Base-by-base conservation (phyloP, 2,113 vertebrate species). In the Cariama cristata region DNA sequence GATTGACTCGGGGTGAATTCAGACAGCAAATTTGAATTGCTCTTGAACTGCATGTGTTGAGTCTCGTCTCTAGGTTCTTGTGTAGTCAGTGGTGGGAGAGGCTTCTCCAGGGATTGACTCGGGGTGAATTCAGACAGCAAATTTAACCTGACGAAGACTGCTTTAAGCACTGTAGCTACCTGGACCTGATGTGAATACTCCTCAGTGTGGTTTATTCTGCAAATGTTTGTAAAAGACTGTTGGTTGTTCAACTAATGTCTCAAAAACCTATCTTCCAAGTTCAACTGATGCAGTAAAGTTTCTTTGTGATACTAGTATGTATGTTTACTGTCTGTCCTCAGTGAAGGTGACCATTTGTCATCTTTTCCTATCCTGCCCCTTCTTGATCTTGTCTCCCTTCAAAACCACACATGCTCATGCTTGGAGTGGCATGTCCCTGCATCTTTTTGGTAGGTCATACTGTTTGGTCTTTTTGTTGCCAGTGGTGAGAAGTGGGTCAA, bases 301-400 rank as follows among this genome's bases (percentile, higher is more conserved):
- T 44, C 27, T 49, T 75, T 79, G 62, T 83, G 44, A 40, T 82
- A 8, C 12, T 18, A 2, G 1, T 9, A 23, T 3, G 1, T 8
- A 4, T 23, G 38, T 38, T 83, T 33, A 14, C 64, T 72, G 32
- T 21, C 52, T 2, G 1, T 74, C 52, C 62, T 73, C 0, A 0
- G 45, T 15, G 58, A 35, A 47, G 72, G 16, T 0, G 1, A 21
- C 9, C 1, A 0, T 24, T 86, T 56, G 12, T 64, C 60, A 62
- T 40, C 58, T 76, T 86, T 52, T 88, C 68, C 58, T 77, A 0
- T 47, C 58, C 59, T 64, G 23, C 15, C 32, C 9, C 38, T 63
- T 38, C 52, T 55, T 52, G 17, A 20, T 66, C 74, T 50, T 72
- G 16, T 26, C 26, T 66, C 59, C 12, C 27, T 83, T 55, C 53